Base-by-base conservation (phyloP, 2,797 vertebrate genomes). In the Holocentrus rufus region DNA sequence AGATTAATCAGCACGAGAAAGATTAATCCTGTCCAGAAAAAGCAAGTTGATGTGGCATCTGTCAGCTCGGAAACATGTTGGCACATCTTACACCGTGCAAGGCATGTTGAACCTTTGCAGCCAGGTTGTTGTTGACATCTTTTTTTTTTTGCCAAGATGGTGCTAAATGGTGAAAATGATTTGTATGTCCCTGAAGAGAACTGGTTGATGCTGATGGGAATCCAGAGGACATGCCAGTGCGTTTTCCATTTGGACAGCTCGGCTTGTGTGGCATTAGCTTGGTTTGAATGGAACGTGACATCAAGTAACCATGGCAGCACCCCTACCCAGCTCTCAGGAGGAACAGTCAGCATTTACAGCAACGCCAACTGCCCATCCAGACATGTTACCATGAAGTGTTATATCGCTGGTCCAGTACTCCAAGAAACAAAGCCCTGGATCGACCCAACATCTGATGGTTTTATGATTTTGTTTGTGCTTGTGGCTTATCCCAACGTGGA, bases 401-500 rank as follows among this genome's bases (percentile, higher is more conserved):
- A 59, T 61, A 57, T 75, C 30, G 52, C 31, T 58, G 13, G 39
- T 63, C 39, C 66, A 62, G 49, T 56, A 60, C 69, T 69, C 8
- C 0, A 65, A 70, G 17, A 52, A 22, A 47, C 54, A 34, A 13
- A 30, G 14, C 18, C n/a, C 36, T 34, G 20, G 39, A 61, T 73
- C 52, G 4, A 52, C 52, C 47, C 34, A 34, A 13, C 64, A 66
- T 65, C 68, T 14, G 62, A 64, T 3, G 53, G 50, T 36, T 73
- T 72, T 70, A 77, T 53, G 57, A 9, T 47, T 22, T 13, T 55
- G 18, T 56, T 13, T 17, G 7, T 72, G 44, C 7, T 59, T 74
- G 44, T 76, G 66, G 50, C 22, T 68, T 42, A 60, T 76, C 65
- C 20, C 25, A 1, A 82, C 69, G 79, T 58, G 73, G 18, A 34